Base-by-base conservation (phyloP, 1,140 invertebrate genomes). In the Berghia stephanieae region DNA sequence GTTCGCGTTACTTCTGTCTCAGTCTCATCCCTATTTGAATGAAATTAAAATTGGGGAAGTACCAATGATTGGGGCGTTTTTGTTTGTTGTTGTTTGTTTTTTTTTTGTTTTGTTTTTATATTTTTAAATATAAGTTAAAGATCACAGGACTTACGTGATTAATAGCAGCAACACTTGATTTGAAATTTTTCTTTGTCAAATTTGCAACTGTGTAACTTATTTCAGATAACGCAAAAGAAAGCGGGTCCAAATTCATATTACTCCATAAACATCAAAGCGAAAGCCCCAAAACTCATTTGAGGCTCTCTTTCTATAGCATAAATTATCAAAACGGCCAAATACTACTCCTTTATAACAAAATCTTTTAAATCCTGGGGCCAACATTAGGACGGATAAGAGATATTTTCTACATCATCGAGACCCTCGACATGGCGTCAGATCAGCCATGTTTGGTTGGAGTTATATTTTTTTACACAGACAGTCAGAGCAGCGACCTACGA, bases 161-260 rank as follows among this genome's bases (percentile, higher is more conserved):
- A 89, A 95, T 92, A 91, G 96, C 95, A 91, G 94, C 93, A 90
- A 93, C 93, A 90, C 93, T 94, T 88, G 94, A 93, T 90, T 95
- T 95, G 91, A 94, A 96, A 92, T 97, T 98, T 92, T 96, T 96
- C 93, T 96, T 97, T 90, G 93, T 95, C 92, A 97, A 93, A 93
- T 95, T 96, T 91, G 94, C 93, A 92, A 98, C 94, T 91, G 96
- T 95, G 94, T 95, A 95, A 94, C 94, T 95, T 92, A 98, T 97
- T 94, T 97, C 95, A 93, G 95, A 95, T 93, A 97, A 94, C 93
- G 95, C 95, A 94, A 96, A 96, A 93, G 95, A 96, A 93, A 96
- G 94, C 93, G 96, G 94, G 93, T 97, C 95, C 93, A 96, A 95
- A 95, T 96, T 97, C 96, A 98, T 97, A 94, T 97, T 97, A 95